Evolutionary conservation across 2,797 vertebrate species (phyloP), one percentile per base, ranked within the genome.

Genomic region (Myotis vivesi): DNA sequence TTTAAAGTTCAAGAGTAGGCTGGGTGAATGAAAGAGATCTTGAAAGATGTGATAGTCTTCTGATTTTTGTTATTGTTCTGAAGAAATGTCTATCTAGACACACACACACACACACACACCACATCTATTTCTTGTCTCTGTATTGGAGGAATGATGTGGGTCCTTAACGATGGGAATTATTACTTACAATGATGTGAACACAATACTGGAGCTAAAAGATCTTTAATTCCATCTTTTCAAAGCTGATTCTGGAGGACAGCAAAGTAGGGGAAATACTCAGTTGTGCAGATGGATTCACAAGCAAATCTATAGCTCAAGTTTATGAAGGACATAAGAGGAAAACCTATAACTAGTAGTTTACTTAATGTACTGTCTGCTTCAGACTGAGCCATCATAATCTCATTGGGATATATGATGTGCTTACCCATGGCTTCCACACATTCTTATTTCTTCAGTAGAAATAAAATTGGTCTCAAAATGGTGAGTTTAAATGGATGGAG

Each of bases 221-320:
- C 68, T 95, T 82, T 25, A 59, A 94, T 68, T 15, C 55, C 49
- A 69, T 87, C 89, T 71, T 96, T 97, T 96, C 82, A 84, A 93
- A 95, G 15, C 28, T 66, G 44, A 64, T 81, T 76, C 23, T 81
- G 59, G 38, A 81, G 25, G 46, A 64, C n/a, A 80, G 62, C 13
- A 36, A 81, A 66, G n/a, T 28, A 44, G 49, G 36, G 46, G 46
- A 76, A 72, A 44, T 86, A 38, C 0, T 80, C 38, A 68, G 22
- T 72, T 36, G 23, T 23, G 36, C 16, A 55, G 4, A 76, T n/a
- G 22, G 44, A 89, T 69, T 93, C 30, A 75, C 44, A 41, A 76
- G 28, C 57, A 85, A 55, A 62, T 49, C 44, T 15, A 8, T 64
- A 76, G 44, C 59, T 95, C 66, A 75, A 0, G 30, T 89, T 76